Conservation (phyloP, 2,888 invertebrate species). For the Caenorhabditis parvicauda region DNA sequence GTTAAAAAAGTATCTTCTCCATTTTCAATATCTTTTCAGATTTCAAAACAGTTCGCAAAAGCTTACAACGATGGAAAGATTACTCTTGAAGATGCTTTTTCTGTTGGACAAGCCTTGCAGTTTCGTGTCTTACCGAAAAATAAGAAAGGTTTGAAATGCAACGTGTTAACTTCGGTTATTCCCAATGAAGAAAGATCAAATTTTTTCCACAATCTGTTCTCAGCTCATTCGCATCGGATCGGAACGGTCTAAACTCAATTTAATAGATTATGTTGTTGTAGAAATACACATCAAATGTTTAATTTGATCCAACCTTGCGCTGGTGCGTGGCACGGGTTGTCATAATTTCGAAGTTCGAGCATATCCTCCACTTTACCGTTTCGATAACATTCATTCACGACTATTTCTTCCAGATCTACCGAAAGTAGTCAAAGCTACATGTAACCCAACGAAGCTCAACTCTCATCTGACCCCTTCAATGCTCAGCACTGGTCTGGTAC, state of each 20-base stretch:
- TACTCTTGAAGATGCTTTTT: slow-evolving; percentile 49
- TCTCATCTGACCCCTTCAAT: slow-evolving; percentile 46
- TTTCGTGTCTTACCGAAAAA: slow-evolving; percentile 38
- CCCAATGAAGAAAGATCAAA: too few relatives aligned
- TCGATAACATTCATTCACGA: too few relatives aligned
- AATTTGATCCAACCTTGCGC: not conserved
- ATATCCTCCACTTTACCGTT: too few relatives aligned
- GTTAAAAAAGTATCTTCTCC: not conserved
- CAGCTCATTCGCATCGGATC: too few relatives aligned
- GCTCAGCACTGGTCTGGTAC: slow-evolving; percentile 40
- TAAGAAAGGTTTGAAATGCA: slow-evolving; percentile 8
- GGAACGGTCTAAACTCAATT: too few relatives aligned
- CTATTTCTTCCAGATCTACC: slow-evolving; percentile 1
- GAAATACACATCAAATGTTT: too few relatives aligned
- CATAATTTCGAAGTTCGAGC: too few relatives aligned
- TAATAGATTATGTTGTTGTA: not conserved
- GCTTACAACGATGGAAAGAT: slow-evolving; percentile 23
- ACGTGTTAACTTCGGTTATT: too few relatives aligned
- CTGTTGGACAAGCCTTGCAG: slow-evolving; percentile 51
- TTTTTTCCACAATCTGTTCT: too few relatives aligned
- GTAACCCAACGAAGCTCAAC: slow-evolving; percentile 45
- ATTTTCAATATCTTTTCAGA: slow-evolving; percentile 9
- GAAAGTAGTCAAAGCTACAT: slow-evolving; percentile 22
- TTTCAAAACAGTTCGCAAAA: slow-evolving; percentile 22
- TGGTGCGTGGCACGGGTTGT: too few relatives aligned